Evolutionary conservation across 2,888 invertebrate genomes (phyloP).

Genomic region (Pheosia tremula): DNA sequence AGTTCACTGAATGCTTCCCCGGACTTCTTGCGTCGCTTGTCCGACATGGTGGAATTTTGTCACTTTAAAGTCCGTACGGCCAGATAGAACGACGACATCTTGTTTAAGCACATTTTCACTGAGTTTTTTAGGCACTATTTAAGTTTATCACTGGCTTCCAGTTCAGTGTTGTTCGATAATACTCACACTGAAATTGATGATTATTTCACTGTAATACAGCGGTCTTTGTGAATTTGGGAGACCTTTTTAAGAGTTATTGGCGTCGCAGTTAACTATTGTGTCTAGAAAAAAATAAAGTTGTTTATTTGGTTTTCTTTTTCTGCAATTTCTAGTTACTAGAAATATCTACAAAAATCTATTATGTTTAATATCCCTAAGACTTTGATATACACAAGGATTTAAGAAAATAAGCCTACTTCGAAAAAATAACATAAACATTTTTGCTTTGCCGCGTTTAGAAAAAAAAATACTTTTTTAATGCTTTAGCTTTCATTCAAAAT

Average conservation of each 20-base stretch:
- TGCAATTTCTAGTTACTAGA: no score
- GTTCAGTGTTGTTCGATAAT: constrained; percentile 20
- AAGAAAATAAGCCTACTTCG: no score
- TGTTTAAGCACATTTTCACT: constrained; percentile 28
- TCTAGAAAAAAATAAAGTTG: background rate
- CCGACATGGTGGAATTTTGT: constrained; percentile 69
- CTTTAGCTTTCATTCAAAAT: no score
- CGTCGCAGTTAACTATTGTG: background rate
- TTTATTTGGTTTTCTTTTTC: no score
- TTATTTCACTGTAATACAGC: constrained; percentile 17
- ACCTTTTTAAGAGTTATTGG: background rate
- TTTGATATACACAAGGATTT: no score
- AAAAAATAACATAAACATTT: no score
- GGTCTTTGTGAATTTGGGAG: constrained; percentile 22
- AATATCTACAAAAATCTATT: no score
- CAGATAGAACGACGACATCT: constrained; percentile 13
- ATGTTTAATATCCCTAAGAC: no score
- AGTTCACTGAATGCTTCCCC: constrained; percentile 32
- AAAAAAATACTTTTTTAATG: no score
- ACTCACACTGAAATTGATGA: constrained; percentile 24
- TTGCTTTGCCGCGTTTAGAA: no score
- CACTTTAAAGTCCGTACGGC: constrained; percentile 47
- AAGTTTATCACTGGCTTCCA: constrained; percentile 21
- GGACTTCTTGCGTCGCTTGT: constrained; percentile 74
- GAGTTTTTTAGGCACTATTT: constrained; percentile 10